Evolutionary conservation across 1,140 invertebrate genomes (phyloP), one percentile per base, ranked within the genome.

Genomic region (Anthonomus grandis): DNA sequence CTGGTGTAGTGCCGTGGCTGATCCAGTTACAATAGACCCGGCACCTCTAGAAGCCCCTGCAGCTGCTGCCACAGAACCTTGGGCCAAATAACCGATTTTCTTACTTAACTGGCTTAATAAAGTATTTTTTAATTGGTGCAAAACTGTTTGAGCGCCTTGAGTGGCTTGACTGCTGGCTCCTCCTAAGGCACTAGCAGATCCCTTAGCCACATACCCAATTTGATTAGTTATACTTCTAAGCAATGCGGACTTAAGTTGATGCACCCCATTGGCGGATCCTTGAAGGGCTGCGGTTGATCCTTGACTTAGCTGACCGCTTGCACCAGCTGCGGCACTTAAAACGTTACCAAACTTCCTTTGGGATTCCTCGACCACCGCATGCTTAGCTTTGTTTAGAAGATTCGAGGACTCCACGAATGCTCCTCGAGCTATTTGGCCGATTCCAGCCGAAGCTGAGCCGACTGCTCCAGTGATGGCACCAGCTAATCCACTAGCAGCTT

Each of bases 381-480:
- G 23, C 25, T 55, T 55, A n/a, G 46, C 18, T 37, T 37, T 8
- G 5, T 55, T 46, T 4, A 55, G n/a, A 23, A 46, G 23, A 25
- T 46, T 55, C 5, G 31, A 19, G n/a, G 52, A 55, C 12, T 37
- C 52, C 21, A 17, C 24, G 10, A 54, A 17, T 4, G 25, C 42
- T 13, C 52, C 42, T n/a, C 52, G 21, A 6, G 52, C 24, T n/a
- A 55, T 34, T 25, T 55, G 42, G 12, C 52, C 52, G 2, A 36
- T n/a, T 8, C 52, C 52, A 24, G 52, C 52, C 10, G 52, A 55
- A 23, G 52, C 52, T 37, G 52, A 55, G 0, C 52, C 52, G 10
- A 55, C 42, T 18, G 52, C 52, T 4, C 36, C 52, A 2, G 52
- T 55, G 2, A 55, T 17, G 1, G 52, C 52, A 0, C 52, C 52